A percentile compares a stretch with the other conserved stretches of the same genome.
Conservation (phyloP, 2,113 vertebrate species). For the Reinhardtius hippoglossoides region DNA sequence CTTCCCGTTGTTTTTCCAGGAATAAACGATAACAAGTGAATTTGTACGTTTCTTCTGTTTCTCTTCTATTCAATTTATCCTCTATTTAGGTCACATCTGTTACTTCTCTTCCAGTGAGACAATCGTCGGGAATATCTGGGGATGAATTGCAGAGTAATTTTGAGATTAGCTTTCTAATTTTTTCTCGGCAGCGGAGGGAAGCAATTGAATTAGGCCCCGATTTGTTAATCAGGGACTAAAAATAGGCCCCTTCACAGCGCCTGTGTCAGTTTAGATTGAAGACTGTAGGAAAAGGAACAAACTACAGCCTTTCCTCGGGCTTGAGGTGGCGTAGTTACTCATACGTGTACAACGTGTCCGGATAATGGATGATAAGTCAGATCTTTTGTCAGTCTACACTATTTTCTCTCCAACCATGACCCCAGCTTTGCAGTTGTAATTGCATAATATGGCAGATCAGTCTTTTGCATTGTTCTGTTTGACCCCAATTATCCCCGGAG, state of each 20-base stretch:
- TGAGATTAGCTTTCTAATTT: slow-evolving; percentile 78
- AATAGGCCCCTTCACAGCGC: slow-evolving; percentile 46
- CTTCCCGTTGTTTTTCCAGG: neutral
- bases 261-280: slow-evolving; percentile 6
- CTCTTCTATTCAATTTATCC: neutral
- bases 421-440: no score
- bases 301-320: neutral
- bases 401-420: no score
- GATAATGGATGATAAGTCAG: no score
- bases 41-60: no score
- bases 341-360: no score
- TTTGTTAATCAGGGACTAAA: slow-evolving; percentile 70
- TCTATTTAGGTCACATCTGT: slow-evolving; percentile 76
- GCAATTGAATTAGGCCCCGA: slow-evolving; percentile 54
- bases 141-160: slow-evolving; percentile 77
- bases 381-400: no score
- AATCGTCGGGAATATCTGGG: slow-evolving; percentile 73
- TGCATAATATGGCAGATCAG: no score
- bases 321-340: neutral
- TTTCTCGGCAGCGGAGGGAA: slow-evolving; percentile 68
- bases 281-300: neutral
- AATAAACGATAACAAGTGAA: no score
- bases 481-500: no score
- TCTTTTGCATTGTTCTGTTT: no score
- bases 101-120: slow-evolving; percentile 63